A percentile compares a stretch with the other conserved stretches of the same genome.
These are phyloP conservation scores for Dromiciops gliroides DNA, from an alignment of 2,113 vertebrate genomes.

Conservation along the genomic window DNA sequence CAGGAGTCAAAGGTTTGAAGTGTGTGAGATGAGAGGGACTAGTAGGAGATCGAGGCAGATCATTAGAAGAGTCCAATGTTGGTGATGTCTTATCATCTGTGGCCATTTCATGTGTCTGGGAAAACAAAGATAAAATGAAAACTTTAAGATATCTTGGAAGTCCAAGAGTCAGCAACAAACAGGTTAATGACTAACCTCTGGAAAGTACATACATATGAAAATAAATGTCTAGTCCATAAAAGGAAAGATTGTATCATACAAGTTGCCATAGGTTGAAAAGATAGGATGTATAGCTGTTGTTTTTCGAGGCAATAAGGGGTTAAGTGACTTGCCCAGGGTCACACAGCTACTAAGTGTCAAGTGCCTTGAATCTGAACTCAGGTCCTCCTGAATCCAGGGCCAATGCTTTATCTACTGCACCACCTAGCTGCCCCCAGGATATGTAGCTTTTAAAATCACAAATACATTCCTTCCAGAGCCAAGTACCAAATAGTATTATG, in stretches of 20 bases:
- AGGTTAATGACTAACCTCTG: constrained; percentile 12
- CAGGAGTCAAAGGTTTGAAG: constrained; percentile 97
- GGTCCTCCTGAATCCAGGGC: no score
- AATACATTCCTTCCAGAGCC: background rate
- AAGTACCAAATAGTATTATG: constrained; percentile 35
- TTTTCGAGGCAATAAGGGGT: no score
- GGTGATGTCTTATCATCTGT: constrained; percentile 93
- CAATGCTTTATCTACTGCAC: no score
- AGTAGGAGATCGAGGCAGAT: constrained; percentile 87
- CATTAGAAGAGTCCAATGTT: constrained; percentile 86
- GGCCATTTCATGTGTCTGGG: constrained; percentile 92
- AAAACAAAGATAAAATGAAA: constrained; percentile 39
- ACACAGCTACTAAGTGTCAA: no score
- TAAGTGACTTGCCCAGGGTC: no score
- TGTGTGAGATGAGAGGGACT: constrained; percentile 97
- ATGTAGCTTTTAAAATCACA: constrained; percentile 30
- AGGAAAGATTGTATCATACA: background rate
- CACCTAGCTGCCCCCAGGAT: no score
- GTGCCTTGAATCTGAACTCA: no score
- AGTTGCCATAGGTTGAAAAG: background rate
- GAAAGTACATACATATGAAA: constrained; percentile 38
- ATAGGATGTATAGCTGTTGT: constrained; percentile 6
- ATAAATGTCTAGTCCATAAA: constrained; percentile 12
- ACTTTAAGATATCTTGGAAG: constrained; percentile 1
- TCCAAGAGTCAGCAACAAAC: constrained; percentile 20